Percentiles rank a stretch among this genome's conserved stretches.
Evolutionary conservation across 2,113 vertebrate species (phyloP).

Genomic region (Psettodes erumei): DNA sequence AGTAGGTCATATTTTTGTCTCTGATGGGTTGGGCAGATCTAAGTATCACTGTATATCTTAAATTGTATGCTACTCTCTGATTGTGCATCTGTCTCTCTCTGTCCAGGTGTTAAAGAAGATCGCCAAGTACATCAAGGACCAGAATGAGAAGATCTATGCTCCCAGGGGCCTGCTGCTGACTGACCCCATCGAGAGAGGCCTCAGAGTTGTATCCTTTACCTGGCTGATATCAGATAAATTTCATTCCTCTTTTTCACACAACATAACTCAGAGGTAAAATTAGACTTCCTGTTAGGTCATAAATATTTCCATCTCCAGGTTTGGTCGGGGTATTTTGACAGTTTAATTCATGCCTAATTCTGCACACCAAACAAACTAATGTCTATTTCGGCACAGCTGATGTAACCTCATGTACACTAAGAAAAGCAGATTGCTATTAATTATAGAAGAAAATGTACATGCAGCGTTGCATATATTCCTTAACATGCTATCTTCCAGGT

Average conservation of each 20-base stretch:
- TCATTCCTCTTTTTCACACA: not conserved
- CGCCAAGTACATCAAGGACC: slow-evolving; percentile 94
- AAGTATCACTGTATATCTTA: not conserved
- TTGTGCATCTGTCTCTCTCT: not conserved
- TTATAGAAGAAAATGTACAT: not conserved
- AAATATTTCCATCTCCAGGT: not conserved
- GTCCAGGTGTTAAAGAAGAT: slow-evolving; percentile 96
- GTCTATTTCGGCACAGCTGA: not conserved
- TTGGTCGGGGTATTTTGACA: not conserved
- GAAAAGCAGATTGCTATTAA: not conserved
- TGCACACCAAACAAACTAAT: not conserved
- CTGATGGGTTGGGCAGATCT: not conserved
- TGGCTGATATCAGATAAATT: not conserved
- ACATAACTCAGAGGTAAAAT: not conserved
- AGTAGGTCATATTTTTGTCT: not conserved
- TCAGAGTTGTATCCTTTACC: slow-evolving; percentile 94
- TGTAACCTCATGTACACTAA: not conserved
- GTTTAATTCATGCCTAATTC: not conserved
- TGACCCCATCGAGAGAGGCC: slow-evolving; percentile 94
- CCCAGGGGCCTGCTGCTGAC: slow-evolving; percentile 94
- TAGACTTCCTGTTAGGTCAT: too few species aligned
- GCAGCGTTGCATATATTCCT: slow-evolving; percentile 67
- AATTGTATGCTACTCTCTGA: not conserved
- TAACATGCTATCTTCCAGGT: slow-evolving; percentile 86
- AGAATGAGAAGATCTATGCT: slow-evolving; percentile 97